Percentiles rank a stretch among this genome's conserved stretches.
Conservation (phyloP, 2,888 invertebrate species). For the Arctia plantaginis region DNA sequence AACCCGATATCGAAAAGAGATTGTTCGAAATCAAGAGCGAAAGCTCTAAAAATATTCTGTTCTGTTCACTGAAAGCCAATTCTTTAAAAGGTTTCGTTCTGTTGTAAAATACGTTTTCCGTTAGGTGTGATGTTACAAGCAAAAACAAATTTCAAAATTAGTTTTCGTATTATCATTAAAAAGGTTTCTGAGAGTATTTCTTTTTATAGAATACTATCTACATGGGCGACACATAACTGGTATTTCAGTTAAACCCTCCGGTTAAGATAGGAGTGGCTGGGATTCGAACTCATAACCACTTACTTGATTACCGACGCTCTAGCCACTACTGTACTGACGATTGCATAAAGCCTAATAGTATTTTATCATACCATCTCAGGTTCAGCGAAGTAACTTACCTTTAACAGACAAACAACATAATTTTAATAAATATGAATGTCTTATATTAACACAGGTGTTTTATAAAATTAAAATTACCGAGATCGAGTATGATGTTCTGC, state of each 20-base stretch:
- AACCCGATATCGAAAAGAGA: background rate
- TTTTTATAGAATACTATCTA: too few relatives aligned
- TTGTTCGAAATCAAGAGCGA: too few relatives aligned
- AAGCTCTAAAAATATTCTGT: background rate
- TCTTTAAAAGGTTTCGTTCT: too few relatives aligned
- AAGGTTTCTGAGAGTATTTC: too few relatives aligned
- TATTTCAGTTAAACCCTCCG: too few relatives aligned
- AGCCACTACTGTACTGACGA: background rate
- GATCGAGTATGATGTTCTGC: too few relatives aligned
- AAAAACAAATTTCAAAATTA: too few relatives aligned
- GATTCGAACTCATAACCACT: background rate
- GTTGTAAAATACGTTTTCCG: too few relatives aligned
- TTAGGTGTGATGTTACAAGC: too few relatives aligned
- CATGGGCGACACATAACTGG: too few relatives aligned
- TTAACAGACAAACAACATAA: conserved; percentile 13
- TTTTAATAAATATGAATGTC: conserved; percentile 7
- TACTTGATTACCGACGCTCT: background rate
- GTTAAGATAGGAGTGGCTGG: background rate
- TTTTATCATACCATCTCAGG: conserved; percentile 13
- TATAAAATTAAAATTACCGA: background rate
- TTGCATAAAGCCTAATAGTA: background rate
- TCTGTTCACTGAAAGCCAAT: too few relatives aligned
- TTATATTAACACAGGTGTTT: background rate
- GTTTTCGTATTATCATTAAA: too few relatives aligned
- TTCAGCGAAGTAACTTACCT: conserved; percentile 19